phyloP scores from a whole-genome alignment of 2,797 vertebrate species.

The Cephalopachus bancanus region DNA sequence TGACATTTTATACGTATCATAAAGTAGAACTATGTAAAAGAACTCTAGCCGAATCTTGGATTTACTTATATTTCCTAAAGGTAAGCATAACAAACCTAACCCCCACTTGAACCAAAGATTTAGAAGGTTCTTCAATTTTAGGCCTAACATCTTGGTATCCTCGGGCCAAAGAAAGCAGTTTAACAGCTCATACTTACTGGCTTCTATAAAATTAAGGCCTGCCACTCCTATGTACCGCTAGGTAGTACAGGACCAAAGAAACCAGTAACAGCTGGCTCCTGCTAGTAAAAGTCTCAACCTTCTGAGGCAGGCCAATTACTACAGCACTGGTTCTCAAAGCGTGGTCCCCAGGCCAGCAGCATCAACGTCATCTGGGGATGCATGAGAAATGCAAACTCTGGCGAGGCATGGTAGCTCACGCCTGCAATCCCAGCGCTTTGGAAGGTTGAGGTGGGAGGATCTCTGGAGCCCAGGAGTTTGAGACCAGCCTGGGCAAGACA shows the following conservation, averaged over 20 bases:
- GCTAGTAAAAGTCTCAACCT: not conserved
- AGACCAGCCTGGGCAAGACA: too few relatives aligned
- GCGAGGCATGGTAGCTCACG: too few relatives aligned
- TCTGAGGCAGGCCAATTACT: not conserved
- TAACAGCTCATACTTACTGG: not conserved
- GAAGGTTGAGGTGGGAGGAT: too few relatives aligned
- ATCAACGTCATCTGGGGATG: not conserved
- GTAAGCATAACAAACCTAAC: slow-evolving; percentile 18
- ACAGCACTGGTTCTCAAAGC: not conserved
- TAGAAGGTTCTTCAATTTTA: slow-evolving; percentile 11
- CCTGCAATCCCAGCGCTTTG: too few relatives aligned
- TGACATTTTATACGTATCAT: not conserved
- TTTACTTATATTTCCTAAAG: slow-evolving; percentile 11
- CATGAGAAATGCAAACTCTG: slow-evolving; percentile 9
- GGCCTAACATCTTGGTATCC: slow-evolving; percentile 32
- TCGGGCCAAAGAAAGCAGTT: not conserved
- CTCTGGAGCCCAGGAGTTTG: too few relatives aligned
- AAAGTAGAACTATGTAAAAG: not conserved
- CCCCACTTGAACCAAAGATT: not conserved
- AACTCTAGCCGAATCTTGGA: not conserved
- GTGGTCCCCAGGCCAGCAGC: not conserved
- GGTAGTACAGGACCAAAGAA: slow-evolving; percentile 1
- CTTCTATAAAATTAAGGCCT: slow-evolving; percentile 44
- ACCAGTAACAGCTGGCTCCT: slow-evolving; percentile 2
- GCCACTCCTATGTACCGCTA: not conserved